phyloP scores from a whole-genome alignment of 2,113 vertebrate genomes.

The Columbina picui region DNA sequence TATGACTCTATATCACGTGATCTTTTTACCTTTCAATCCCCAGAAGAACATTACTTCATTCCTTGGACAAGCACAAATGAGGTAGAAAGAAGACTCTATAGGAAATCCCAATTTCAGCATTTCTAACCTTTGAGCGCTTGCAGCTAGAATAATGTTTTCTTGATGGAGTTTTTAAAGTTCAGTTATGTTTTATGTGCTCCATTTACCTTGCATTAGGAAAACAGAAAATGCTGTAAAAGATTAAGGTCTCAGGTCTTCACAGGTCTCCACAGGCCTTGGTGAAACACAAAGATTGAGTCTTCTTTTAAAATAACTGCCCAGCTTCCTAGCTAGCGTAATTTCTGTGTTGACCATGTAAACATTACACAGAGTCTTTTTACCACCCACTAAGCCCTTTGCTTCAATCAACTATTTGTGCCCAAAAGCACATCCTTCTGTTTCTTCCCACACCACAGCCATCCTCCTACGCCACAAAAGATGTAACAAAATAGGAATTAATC shows the following conservation, averaged over 20 bases:
- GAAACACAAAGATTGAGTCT: neutral
- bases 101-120: neutral
- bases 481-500: conserved; percentile 6
- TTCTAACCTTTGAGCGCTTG: neutral
- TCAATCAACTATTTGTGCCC: conserved; percentile 41
- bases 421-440: conserved; percentile 42
- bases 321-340: conserved; percentile 19
- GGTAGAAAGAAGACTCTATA: neutral
- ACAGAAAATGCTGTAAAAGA: neutral
- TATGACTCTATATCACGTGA: neutral
- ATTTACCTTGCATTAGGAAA: neutral
- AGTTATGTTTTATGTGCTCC: neutral
- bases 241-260: neutral
- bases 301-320: conserved; percentile 21
- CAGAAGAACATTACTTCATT: neutral
- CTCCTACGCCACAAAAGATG: conserved; percentile 42
- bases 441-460: conserved; percentile 13
- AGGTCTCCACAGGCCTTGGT: neutral
- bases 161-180: neutral
- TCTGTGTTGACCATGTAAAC: conserved; percentile 32
- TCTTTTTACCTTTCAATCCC: neutral
- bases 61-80: neutral
- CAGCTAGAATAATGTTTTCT: neutral
- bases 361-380: conserved; percentile 46
- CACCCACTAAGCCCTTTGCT: conserved; percentile 28